Conservation (phyloP, 2,888 invertebrate genomes). For the Lamproptera curius region DNA sequence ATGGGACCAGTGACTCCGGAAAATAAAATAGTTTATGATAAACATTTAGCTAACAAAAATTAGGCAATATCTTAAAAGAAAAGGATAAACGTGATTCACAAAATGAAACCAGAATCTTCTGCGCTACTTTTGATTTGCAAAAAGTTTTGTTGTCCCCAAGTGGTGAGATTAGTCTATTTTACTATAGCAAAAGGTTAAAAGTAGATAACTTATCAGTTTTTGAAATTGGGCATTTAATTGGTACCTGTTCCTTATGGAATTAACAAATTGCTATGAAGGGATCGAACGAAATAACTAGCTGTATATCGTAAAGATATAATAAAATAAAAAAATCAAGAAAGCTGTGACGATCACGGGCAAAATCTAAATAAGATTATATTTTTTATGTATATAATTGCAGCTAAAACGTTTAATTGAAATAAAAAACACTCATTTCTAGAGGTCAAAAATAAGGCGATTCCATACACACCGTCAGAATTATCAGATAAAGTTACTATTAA, state of each 20-base stretch:
- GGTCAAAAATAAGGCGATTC: neutral
- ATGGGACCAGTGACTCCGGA: too few relatives aligned
- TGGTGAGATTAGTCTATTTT: conserved; percentile 4
- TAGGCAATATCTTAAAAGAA: too few relatives aligned
- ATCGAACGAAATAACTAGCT: too few relatives aligned
- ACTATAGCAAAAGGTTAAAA: neutral
- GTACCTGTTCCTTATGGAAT: neutral
- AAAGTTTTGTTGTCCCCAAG: too few relatives aligned
- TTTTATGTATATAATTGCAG: too few relatives aligned
- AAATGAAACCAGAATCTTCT: too few relatives aligned
- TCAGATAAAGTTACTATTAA: too few relatives aligned
- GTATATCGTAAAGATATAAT: neutral
- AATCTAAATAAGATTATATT: neutral
- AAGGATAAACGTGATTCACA: too few relatives aligned
- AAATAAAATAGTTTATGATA: too few relatives aligned
- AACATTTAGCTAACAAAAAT: too few relatives aligned
- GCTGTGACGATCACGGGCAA: neutral
- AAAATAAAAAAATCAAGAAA: neutral
- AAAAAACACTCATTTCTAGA: neutral
- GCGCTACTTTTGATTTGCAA: too few relatives aligned
- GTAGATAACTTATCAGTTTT: neutral
- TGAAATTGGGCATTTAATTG: neutral
- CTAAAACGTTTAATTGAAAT: neutral
- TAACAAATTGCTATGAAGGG: neutral
- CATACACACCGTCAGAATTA: too few relatives aligned